phyloP scores from a whole-genome alignment of 1,140 invertebrate species.

The Apis dorsata region DNA sequence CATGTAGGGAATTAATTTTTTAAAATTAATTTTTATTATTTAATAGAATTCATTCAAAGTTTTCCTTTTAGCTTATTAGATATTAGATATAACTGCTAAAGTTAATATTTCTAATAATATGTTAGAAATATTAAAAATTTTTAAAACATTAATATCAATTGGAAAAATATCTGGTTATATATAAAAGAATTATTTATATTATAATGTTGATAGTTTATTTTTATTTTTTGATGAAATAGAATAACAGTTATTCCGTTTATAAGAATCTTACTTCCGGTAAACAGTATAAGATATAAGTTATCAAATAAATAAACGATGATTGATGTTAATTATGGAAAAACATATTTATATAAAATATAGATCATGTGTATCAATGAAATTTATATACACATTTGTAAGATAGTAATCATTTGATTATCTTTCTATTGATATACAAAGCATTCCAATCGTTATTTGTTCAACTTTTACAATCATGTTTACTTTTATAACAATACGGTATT shows the following conservation, averaged over 20 bases:
- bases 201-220: not conserved
- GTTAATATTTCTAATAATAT: too few species aligned
- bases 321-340: not conserved
- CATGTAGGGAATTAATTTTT: not conserved
- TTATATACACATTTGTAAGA: not conserved
- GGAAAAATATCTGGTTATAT: not conserved
- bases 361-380: not conserved
- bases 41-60: too few species aligned
- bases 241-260: not conserved
- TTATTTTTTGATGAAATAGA: not conserved
- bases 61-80: too few species aligned
- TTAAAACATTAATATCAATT: not conserved
- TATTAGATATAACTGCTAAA: too few species aligned
- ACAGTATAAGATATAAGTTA: not conserved
- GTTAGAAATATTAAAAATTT: not conserved
- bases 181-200: slow-evolving; percentile 1
- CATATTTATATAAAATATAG: not conserved
- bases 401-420: not conserved
- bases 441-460: not conserved
- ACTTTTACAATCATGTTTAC: not conserved
- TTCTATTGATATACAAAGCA: not conserved
- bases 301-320: slow-evolving; percentile 3
- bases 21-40: not conserved
- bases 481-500: not conserved
- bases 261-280: not conserved